Percentiles rank a stretch among this genome's conserved stretches.
Conservation (phyloP, 1,140 invertebrate genomes). For the Caenorhabditis remanei region DNA sequence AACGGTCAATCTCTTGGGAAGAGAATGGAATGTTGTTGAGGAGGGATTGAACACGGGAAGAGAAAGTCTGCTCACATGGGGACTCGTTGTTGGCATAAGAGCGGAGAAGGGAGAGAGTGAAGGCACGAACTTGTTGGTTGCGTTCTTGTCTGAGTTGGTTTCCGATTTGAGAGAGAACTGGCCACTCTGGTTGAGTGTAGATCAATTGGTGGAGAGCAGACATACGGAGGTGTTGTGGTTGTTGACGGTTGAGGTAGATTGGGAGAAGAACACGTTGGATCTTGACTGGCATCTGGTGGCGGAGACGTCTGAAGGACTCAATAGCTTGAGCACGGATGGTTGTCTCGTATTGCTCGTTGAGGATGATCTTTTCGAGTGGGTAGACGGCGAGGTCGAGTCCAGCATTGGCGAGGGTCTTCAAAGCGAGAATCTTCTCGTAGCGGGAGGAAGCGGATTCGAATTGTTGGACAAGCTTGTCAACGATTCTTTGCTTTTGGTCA, state of each 20-base stretch:
- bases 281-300: conserved; percentile 69
- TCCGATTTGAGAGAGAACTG: conserved; percentile 72
- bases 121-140: conserved; percentile 70
- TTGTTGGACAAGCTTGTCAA: conserved; percentile 68
- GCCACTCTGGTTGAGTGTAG: conserved; percentile 66
- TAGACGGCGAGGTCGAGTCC: conserved; percentile 70
- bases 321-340: conserved; percentile 72
- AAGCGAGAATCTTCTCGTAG: conserved; percentile 73
- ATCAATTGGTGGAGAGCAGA: conserved; percentile 70
- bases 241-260: conserved; percentile 71
- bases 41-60: conserved; percentile 55
- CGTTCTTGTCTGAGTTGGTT: conserved; percentile 68
- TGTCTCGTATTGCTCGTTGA: conserved; percentile 63
- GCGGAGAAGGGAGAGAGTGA: conserved; percentile 68
- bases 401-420: conserved; percentile 73
- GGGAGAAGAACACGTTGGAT: conserved; percentile 72
- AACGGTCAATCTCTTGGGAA: conserved; percentile 62
- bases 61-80: conserved; percentile 67
- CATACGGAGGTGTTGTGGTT: conserved; percentile 72
- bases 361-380: conserved; percentile 72
- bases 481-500: conserved; percentile 69
- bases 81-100: conserved; percentile 67
- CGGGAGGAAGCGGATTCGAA: conserved; percentile 62
- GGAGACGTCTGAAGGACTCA: conserved; percentile 72
- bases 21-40: conserved; percentile 50